Percentiles rank a stretch among this genome's conserved stretches.
These are phyloP conservation scores for Venusia cambrica DNA, from an alignment of 2,888 invertebrate species.

Conservation along the genomic window DNA sequence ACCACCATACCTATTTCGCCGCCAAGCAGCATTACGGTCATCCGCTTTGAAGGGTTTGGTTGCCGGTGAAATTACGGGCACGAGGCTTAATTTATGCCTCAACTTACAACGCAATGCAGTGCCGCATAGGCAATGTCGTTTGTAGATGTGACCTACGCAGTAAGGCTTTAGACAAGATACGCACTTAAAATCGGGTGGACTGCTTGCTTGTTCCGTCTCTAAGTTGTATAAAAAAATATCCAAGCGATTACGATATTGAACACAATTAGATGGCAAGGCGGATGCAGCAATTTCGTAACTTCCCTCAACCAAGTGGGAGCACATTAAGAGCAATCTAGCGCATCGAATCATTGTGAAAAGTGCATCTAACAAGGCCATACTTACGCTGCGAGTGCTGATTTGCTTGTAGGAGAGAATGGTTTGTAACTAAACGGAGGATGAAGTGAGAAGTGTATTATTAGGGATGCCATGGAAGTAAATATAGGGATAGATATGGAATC, in stretches of 20 bases:
- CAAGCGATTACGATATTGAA: constrained; percentile 25
- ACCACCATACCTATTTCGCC: too few species aligned
- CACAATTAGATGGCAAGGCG: constrained; percentile 54
- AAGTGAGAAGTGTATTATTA: constrained; percentile 12
- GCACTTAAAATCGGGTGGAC: too few species aligned
- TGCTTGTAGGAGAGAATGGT: constrained; percentile 9
- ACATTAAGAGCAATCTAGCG: constrained; percentile 55
- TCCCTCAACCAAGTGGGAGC: constrained; percentile 45
- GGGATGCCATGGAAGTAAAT: constrained; percentile 7
- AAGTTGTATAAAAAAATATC: too few species aligned
- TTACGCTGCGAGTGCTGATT: constrained; percentile 14
- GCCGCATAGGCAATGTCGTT: too few species aligned
- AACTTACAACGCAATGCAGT: too few species aligned
- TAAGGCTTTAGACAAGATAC: too few species aligned
- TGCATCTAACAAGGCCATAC: constrained; percentile 29
- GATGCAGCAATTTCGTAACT: constrained; percentile 62
- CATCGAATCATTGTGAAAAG: constrained; percentile 51
- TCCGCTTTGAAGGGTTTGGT: too few species aligned
- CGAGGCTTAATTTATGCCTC: too few species aligned
- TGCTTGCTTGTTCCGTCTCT: too few species aligned
- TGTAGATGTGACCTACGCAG: too few species aligned
- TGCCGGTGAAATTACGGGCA: too few species aligned
- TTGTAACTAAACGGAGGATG: constrained; percentile 9
- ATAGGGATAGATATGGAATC: constrained; percentile 10
- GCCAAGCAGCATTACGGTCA: too few species aligned